Conservation (phyloP, 2,113 vertebrate genomes). For the Chiloscyllium plagiosum region DNA sequence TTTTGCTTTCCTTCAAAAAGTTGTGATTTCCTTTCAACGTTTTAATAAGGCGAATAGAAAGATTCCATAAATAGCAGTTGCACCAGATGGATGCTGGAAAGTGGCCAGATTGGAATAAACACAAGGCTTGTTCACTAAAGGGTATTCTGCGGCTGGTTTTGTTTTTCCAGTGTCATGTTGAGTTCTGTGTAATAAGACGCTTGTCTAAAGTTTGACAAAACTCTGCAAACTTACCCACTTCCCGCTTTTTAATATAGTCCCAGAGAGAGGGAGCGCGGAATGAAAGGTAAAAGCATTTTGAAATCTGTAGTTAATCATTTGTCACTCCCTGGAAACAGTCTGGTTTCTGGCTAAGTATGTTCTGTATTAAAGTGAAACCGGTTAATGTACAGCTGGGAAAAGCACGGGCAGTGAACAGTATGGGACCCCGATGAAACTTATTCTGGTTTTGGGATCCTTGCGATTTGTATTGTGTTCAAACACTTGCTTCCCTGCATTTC, state of each 20-base stretch:
- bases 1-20: too few relatives aligned
- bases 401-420: background rate
- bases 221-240: background rate
- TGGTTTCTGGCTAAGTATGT: background rate
- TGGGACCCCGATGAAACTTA: background rate
- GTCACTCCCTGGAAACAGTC: background rate
- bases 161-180: background rate
- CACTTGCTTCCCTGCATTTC: background rate
- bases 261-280: background rate
- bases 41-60: background rate
- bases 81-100: background rate
- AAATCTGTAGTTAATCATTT: conserved; percentile 23
- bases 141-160: background rate
- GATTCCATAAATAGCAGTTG: background rate
- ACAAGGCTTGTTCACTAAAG: conserved; percentile 13
- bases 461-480: background rate
- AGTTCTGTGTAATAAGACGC: conserved; percentile 12
- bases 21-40: background rate
- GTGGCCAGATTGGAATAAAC: background rate
- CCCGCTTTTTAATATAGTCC: background rate
- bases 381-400: background rate
- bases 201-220: background rate
- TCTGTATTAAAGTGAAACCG: background rate
- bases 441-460: background rate
- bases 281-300: too few relatives aligned